These are phyloP conservation scores for Oophaga pumilio DNA, from an alignment of 2,113 vertebrate genomes.

Conservation along the genomic window DNA sequence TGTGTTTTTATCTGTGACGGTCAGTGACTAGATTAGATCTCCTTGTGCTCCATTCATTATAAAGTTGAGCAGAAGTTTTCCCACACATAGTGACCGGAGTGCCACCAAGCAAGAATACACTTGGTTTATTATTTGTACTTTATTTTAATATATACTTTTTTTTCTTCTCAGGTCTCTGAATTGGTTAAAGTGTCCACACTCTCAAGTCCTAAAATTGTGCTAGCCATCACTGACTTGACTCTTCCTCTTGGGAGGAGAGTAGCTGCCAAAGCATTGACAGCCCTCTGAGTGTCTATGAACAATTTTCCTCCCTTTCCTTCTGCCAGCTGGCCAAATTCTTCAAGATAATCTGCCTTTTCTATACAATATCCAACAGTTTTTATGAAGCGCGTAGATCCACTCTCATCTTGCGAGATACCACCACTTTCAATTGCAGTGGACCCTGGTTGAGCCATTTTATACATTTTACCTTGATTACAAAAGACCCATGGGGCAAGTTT, in stretches of 20 bases:
- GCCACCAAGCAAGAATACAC: not conserved
- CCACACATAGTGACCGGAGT: too few species aligned
- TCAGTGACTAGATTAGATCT: not conserved
- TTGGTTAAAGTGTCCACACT: conserved; percentile 92
- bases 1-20: not conserved
- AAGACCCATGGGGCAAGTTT: too few species aligned
- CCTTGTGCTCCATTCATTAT: too few species aligned
- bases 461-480: not conserved
- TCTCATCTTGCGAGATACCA: not conserved
- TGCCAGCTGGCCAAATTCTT: not conserved
- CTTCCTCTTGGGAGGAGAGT: conserved; percentile 92
- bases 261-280: conserved; percentile 92
- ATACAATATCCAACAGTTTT: not conserved
- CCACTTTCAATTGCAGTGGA: not conserved
- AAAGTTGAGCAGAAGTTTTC: too few species aligned
- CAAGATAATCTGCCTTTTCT: too few species aligned
- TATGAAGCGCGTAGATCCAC: not conserved
- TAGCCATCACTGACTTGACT: conserved; percentile 93
- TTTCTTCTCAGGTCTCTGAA: conserved; percentile 82
- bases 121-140: not conserved
- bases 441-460: not conserved
- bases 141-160: not conserved
- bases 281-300: conserved; percentile 71
- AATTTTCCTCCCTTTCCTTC: not conserved
- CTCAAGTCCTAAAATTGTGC: conserved; percentile 89